These are phyloP conservation scores for Corythoichthys intestinalis DNA, from an alignment of 2,113 vertebrate species.

Conservation along the genomic window DNA sequence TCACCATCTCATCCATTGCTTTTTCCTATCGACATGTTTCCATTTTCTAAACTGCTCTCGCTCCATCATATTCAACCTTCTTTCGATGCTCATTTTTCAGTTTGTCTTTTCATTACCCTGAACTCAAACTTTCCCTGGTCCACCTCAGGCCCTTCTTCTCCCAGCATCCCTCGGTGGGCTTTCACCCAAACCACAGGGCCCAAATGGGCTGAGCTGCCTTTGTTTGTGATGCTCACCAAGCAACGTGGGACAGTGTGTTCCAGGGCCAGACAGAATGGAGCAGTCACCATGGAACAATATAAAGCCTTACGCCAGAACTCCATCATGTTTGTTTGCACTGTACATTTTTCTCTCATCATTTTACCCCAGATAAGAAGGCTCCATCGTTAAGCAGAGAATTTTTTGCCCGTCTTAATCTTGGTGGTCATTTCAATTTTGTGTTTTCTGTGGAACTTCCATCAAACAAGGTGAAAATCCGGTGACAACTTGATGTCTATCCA, in stretches of 20 bases:
- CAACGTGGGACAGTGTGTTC: conserved; percentile 44
- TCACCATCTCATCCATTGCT: conserved; percentile 64
- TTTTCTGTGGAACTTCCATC: background rate
- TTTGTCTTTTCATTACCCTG: conserved; percentile 53
- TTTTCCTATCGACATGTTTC: conserved; percentile 74
- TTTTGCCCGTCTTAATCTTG: background rate
- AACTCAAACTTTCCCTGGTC: conserved; percentile 26
- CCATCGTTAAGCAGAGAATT: background rate
- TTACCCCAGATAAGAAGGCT: background rate
- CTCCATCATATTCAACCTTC: conserved; percentile 71
- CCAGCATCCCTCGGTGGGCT: conserved; percentile 40
- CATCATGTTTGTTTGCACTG: background rate
- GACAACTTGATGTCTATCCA: background rate
- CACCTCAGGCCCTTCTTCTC: conserved; percentile 43
- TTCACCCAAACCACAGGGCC: conserved; percentile 38
- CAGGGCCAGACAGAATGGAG: conserved; percentile 27
- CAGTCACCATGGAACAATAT: conserved; percentile 37
- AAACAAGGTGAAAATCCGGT: conserved; percentile 2
- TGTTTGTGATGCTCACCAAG: conserved; percentile 55
- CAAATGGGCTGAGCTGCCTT: conserved; percentile 57
- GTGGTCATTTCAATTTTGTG: background rate
- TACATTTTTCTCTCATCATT: background rate
- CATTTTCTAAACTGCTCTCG: conserved; percentile 71
- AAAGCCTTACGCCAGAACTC: conserved; percentile 39
- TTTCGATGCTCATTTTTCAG: conserved; percentile 60